Conservation (phyloP, 2,888 invertebrate species). For the Microchrysa polita region DNA sequence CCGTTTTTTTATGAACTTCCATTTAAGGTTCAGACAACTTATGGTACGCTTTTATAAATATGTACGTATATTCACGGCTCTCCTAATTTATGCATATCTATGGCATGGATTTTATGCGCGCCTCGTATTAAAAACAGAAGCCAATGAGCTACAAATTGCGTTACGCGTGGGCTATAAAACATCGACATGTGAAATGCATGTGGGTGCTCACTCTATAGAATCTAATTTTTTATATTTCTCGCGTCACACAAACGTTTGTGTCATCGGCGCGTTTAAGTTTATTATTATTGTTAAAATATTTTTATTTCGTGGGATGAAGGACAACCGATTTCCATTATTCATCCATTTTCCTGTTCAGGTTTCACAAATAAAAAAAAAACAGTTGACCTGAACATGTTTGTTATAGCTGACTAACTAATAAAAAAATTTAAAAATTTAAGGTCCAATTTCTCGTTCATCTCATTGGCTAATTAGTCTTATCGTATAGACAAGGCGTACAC, state of each 20-base stretch:
- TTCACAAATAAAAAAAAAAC: not conserved
- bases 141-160: slow-evolving; percentile 30
- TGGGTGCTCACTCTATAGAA: too few species aligned
- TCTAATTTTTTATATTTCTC: not conserved
- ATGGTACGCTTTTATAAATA: not conserved
- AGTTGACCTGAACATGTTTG: too few species aligned
- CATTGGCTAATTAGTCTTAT: too few species aligned
- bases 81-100: not conserved
- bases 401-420: too few species aligned
- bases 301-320: slow-evolving; percentile 4
- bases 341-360: not conserved
- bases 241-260: too few species aligned
- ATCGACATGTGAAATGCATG: slow-evolving; percentile 24
- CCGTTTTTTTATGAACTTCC: too few species aligned
- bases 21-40: not conserved
- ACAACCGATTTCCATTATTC: slow-evolving; percentile 23
- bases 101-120: not conserved
- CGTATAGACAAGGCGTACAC: too few species aligned
- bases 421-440: too few species aligned
- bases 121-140: slow-evolving; percentile 21
- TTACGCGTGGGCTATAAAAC: not conserved
- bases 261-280: too few species aligned
- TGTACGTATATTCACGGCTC: too few species aligned
- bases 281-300: too few species aligned
- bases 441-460: too few species aligned